phyloP scores from a whole-genome alignment of 2,797 vertebrate genomes.

The Anableps anableps region DNA sequence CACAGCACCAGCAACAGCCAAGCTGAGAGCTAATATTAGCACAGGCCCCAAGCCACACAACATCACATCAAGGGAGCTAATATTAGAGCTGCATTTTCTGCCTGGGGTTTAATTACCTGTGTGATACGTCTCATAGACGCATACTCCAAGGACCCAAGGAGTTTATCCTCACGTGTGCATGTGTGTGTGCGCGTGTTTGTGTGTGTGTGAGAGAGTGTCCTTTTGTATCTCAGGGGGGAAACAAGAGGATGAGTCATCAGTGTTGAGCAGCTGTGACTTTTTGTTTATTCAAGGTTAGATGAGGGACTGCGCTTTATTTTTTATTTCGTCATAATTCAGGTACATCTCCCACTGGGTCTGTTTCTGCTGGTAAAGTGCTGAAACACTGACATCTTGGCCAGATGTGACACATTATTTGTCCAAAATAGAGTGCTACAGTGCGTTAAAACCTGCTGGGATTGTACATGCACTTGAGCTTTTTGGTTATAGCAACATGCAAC shows the following conservation, averaged over 20 bases:
- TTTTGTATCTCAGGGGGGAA: slow-evolving; percentile 30
- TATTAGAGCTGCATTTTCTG: slow-evolving; percentile 56
- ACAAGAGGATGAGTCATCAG: slow-evolving; percentile 61
- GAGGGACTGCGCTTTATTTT: background rate
- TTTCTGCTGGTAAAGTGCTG: background rate
- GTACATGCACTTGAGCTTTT: background rate
- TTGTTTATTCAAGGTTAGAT: slow-evolving; percentile 11
- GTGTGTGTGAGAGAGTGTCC: too few relatives aligned
- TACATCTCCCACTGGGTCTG: background rate
- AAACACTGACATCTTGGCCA: background rate
- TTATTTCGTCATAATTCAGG: background rate
- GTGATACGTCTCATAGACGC: slow-evolving; percentile 48
- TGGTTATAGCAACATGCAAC: background rate
- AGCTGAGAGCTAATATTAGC: slow-evolving; percentile 74
- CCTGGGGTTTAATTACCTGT: slow-evolving; percentile 71
- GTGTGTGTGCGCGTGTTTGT: background rate
- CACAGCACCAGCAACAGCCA: slow-evolving; percentile 46
- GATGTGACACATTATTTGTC: background rate
- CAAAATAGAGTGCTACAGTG: background rate
- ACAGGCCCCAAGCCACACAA: slow-evolving; percentile 12
- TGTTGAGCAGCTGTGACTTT: slow-evolving; percentile 30
- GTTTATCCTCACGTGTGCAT: slow-evolving; percentile 5
- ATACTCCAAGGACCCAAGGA: background rate
- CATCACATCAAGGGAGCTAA: slow-evolving; percentile 50
- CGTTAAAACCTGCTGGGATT: background rate